Base-by-base conservation (phyloP, 2,113 vertebrate species). In the Spilogale gracilis region DNA sequence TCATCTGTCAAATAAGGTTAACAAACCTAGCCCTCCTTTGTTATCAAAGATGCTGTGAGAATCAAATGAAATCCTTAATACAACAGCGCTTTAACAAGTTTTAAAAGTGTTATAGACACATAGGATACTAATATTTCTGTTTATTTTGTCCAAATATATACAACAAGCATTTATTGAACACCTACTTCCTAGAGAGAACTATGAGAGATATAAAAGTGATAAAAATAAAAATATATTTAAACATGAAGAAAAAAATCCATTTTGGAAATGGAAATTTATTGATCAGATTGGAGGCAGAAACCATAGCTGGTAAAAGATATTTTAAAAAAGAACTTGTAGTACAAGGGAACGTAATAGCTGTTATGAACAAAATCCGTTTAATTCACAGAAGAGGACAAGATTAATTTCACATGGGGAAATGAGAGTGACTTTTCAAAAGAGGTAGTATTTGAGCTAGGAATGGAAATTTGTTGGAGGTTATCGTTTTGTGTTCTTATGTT, bases 101-200 rank as follows among this genome's bases (percentile, higher is more conserved):
- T 92, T 73, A 92, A 56, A 87, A 71, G n/a, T n/a, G 16, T 21
- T 89, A 56, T 25, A 65, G 58, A 48, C 30, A 74, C 61, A 61
- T 27, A 88, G 27, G 21, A 17, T 52, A 71, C 27, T 69, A 61
- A 63, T 89, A 69, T 61, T 95, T 91, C 52, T 52, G 85, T 63
- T 95, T 80, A 81, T 86, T 95, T 86, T 87, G 32, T 73, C 65
- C 45, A 54, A 10, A 63, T 82, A 95, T 69, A 92, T 38, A 92
- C 58, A 76, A 83, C 3, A 45, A 74, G 16, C n/a, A 65, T 82
- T 74, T 76, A 82, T 63, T 78, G 60, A 85, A 32, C 63, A 80
- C 10, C 21, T 74, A 45, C 1, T 74, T 93, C 69, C 73, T 89
- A 18, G 7, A 71, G 13, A 96, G 25, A 93, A 89, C 23, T 69